Percentiles rank a stretch among this genome's conserved stretches.
phyloP scores from a whole-genome alignment of 1,140 invertebrate species.

The Archegozetes longisetosus region DNA sequence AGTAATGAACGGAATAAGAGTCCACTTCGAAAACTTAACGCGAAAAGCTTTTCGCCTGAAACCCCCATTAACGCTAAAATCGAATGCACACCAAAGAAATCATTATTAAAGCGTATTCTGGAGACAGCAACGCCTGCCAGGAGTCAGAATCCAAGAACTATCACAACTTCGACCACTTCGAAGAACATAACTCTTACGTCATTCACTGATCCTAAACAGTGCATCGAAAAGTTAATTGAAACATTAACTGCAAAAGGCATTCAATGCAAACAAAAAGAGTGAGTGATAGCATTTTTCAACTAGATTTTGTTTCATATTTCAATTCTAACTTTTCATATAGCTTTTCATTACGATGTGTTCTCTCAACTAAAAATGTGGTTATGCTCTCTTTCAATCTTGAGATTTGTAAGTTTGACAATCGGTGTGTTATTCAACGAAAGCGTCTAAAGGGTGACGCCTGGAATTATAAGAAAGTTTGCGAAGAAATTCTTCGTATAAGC shows the following conservation, averaged over 20 bases:
- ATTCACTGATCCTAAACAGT: slow-evolving; percentile 13
- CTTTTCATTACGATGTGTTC: slow-evolving; percentile 12
- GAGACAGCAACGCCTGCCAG: slow-evolving; percentile 15
- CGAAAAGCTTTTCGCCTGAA: background rate
- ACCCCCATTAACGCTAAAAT: background rate
- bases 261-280: slow-evolving; percentile 19
- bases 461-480: slow-evolving; percentile 70
- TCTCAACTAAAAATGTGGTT: slow-evolving; percentile 4
- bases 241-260: slow-evolving; percentile 14
- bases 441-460: slow-evolving; percentile 63
- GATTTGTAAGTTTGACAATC: slow-evolving; percentile 43
- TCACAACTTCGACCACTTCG: background rate
- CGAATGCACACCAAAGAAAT: slow-evolving; percentile 17
- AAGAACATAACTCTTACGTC: slow-evolving; percentile 18
- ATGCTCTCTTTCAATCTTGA: slow-evolving; percentile 56
- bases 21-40: background rate
- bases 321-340: background rate
- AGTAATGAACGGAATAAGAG: background rate
- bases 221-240: slow-evolving; percentile 13
- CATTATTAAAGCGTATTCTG: slow-evolving; percentile 17
- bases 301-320: background rate
- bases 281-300: background rate
- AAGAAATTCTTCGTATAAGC: slow-evolving; percentile 45
- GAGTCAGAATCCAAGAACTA: slow-evolving; percentile 4
- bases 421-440: slow-evolving; percentile 53